Percentiles rank a stretch among this genome's conserved stretches.
phyloP scores from a whole-genome alignment of 2,888 invertebrate genomes.

The Apomyelois bistriatella region DNA sequence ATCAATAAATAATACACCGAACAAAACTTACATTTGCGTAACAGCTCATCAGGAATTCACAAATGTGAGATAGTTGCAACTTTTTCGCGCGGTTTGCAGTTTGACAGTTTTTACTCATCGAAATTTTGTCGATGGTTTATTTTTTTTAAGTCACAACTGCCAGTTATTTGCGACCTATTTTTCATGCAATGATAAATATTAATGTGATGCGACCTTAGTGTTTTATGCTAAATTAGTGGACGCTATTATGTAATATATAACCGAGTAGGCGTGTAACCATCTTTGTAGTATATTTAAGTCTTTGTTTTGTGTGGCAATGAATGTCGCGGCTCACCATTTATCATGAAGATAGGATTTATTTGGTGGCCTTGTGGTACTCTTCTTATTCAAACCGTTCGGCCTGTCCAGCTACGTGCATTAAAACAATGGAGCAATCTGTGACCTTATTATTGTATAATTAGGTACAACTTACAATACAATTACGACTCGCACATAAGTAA shows the following conservation, averaged over 20 bases:
- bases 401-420: constrained; percentile 31
- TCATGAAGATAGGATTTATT: constrained; percentile 12
- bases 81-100: constrained; percentile 11
- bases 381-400: constrained; percentile 23
- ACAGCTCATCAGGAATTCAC: constrained; percentile 54
- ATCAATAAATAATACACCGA: constrained; percentile 77
- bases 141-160: constrained; percentile 42
- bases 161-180: constrained; percentile 28
- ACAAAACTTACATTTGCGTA: constrained; percentile 70
- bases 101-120: constrained; percentile 6
- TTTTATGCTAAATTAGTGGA: constrained; percentile 41
- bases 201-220: constrained; percentile 50
- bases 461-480: constrained; percentile 41
- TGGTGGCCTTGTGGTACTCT: constrained; percentile 3
- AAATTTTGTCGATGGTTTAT: constrained; percentile 16
- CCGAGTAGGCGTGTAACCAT: constrained; percentile 21
- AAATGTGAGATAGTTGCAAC: constrained; percentile 28
- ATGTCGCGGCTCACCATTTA: neutral
- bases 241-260: constrained; percentile 27
- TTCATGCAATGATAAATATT: constrained; percentile 46
- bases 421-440: constrained; percentile 64
- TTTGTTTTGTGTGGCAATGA: constrained; percentile 22
- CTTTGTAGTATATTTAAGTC: constrained; percentile 34
- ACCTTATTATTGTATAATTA: constrained; percentile 62
- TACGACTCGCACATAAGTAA: constrained; percentile 42